Percentiles rank a stretch among this genome's conserved stretches.
Evolutionary conservation across 2,113 vertebrate species (phyloP).

Genomic region (Alouatta palliata): DNA sequence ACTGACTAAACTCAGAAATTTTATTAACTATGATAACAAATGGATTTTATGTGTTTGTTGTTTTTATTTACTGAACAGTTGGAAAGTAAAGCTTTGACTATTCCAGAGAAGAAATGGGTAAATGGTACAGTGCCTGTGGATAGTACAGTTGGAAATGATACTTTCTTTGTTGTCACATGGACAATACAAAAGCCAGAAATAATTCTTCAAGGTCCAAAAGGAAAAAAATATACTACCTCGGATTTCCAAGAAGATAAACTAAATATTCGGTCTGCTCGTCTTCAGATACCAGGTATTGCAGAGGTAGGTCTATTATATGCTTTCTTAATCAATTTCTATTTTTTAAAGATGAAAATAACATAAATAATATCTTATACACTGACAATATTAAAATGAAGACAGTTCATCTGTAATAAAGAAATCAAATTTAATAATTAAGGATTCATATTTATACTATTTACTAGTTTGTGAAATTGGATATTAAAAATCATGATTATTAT

Average conservation of each 20-base stretch:
- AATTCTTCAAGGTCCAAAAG: slow-evolving; percentile 78
- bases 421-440: background rate
- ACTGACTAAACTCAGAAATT: background rate
- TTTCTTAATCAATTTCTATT: background rate
- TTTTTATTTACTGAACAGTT: slow-evolving; percentile 70
- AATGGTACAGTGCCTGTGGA: slow-evolving; percentile 81
- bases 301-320: slow-evolving; percentile 73
- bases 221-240: slow-evolving; percentile 65
- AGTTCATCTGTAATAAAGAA: background rate
- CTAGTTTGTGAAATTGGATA: background rate
- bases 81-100: slow-evolving; percentile 76
- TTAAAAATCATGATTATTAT: slow-evolving; percentile 21
- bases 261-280: slow-evolving; percentile 50
- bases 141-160: slow-evolving; percentile 83
- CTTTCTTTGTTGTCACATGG: slow-evolving; percentile 83
- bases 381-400: background rate
- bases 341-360: background rate
- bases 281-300: slow-evolving; percentile 81
- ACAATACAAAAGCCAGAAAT: slow-evolving; percentile 51
- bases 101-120: slow-evolving; percentile 59
- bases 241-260: slow-evolving; percentile 63
- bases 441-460: background rate
- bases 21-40: slow-evolving; percentile 15
- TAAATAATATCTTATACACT: background rate
- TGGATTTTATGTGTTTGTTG: background rate